Base-by-base conservation (phyloP, 2,113 vertebrate species). In the Holacanthus passer region DNA sequence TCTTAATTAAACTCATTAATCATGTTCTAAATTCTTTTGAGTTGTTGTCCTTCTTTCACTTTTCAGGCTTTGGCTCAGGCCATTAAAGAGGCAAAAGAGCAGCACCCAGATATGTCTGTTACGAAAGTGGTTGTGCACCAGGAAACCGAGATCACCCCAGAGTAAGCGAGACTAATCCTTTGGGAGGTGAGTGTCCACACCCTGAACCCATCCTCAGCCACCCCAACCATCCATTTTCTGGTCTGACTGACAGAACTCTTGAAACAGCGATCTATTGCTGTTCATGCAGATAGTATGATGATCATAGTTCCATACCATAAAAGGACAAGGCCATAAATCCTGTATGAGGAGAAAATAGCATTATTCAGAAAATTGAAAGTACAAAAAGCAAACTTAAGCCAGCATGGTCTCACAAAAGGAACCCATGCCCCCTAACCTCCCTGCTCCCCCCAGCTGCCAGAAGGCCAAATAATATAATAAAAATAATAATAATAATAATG, bases 41-140 rank as follows among this genome's bases (percentile, higher is more conserved):
- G 16, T 43, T 77, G 39, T 37, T 81, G 5, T 58, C 11, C 22
- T 48, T 64, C 9, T 7, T 64, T 52, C 19, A 1, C 50, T 67
- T 58, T 55, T 0, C 91, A 99, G 98, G 98, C 99, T 88, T 94
- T 99, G 3, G 98, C 97, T 0, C 97, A 99, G 92, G 98, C 98
- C 2, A 99, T 99, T 73, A 99, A 97, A 86, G 98, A 98, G 41
- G 97, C 98, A 0, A 99, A 99, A 91, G 97, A 99, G 77, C 98
- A 99, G 92, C 98, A 99, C 83, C 98, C 98, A 0, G 98, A 99
- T 88, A 99, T 99, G 98, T 99, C 98, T 1, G 98, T 99, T 89
- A 99, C 98, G 92, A 99, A 99, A 93, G 98, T 99, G 84, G 98
- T 99, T 0, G 98, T 99, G 83, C 98, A 99, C 91, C 98, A 99